Percentiles rank a stretch among this genome's conserved stretches.
phyloP scores from a whole-genome alignment of 2,113 vertebrate genomes.

The Pteropus alecto region DNA sequence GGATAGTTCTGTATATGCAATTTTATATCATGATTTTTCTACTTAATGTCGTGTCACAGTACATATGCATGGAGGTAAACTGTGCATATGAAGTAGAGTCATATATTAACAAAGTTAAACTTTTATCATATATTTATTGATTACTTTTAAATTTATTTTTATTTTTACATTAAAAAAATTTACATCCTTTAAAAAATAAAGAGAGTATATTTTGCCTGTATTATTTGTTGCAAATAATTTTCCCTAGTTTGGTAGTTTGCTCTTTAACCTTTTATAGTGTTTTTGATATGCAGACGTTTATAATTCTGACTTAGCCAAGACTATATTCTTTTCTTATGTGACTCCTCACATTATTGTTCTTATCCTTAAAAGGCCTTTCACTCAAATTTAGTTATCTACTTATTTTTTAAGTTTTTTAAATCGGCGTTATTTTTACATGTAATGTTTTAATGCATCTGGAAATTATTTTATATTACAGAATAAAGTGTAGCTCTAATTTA shows the following conservation, averaged over 20 bases:
- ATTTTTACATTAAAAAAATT: neutral
- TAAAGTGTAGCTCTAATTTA: neutral
- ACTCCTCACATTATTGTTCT: neutral
- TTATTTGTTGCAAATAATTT: neutral
- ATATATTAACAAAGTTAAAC: neutral
- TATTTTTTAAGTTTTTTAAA: neutral
- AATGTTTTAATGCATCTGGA: neutral
- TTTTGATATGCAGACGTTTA: neutral
- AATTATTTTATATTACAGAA: neutral
- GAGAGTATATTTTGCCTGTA: neutral
- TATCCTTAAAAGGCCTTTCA: neutral
- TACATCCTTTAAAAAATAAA: neutral
- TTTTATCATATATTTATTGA: neutral
- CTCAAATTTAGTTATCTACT: neutral
- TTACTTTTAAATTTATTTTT: neutral
- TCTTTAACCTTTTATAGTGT: neutral
- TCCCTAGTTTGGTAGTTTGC: neutral
- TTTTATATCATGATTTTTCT: neutral
- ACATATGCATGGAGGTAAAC: neutral
- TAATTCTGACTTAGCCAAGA: neutral
- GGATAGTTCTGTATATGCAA: neutral
- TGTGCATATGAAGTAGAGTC: neutral
- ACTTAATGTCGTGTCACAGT: neutral
- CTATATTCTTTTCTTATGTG: neutral
- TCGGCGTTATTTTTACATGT: neutral